Base-by-base conservation (phyloP, 2,888 invertebrate genomes). In the Coelinius sp. region DNA sequence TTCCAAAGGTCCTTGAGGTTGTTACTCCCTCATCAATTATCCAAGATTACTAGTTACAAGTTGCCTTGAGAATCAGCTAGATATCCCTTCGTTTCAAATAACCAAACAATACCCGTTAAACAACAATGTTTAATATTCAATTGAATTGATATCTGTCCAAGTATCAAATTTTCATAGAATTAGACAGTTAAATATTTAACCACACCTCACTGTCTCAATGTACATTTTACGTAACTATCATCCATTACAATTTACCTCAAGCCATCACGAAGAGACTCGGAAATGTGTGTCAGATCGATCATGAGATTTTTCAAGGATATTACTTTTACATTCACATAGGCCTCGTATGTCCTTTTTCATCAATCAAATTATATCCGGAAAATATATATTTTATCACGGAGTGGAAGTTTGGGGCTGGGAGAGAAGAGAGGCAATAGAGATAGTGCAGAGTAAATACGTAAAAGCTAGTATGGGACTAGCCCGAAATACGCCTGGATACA, bases 301-400 rank as follows among this genome's bases (percentile, higher is more conserved):
- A 76, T 81, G 79, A 77, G 78, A 76, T 80, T 59, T 59, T 81
- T 81, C 81, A 80, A 81, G 80, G 80, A 80, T 80, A 81, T 80
- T 77, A 76, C 77, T 80, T 63, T 74, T 73, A 22, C 24, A 12
- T 25, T 53, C 56, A 41, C 38, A 27, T 35, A 52, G n/a, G 38
- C 68, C 41, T 41, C 38, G 31, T 31, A 24, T 31, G 31, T 44
- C 44, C 44, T 27, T 35, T 44, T 22, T 12, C 24, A 63, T 27
- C 25, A 22, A 27, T 53, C 14, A n/a, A 5, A 49, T 20, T 49
- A 67, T 62, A 69, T 64, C 44, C 65, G 49, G 22, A 56, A 64
- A 52, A 68, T n/a, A n/a, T n/a, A n/a, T n/a, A n/a, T 22, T 24
- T 56, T 44, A 49, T 46, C 4, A 8, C 6, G 53, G 53, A 24